Base-by-base conservation (phyloP, 2,113 vertebrate species). In the Mus pahari region DNA sequence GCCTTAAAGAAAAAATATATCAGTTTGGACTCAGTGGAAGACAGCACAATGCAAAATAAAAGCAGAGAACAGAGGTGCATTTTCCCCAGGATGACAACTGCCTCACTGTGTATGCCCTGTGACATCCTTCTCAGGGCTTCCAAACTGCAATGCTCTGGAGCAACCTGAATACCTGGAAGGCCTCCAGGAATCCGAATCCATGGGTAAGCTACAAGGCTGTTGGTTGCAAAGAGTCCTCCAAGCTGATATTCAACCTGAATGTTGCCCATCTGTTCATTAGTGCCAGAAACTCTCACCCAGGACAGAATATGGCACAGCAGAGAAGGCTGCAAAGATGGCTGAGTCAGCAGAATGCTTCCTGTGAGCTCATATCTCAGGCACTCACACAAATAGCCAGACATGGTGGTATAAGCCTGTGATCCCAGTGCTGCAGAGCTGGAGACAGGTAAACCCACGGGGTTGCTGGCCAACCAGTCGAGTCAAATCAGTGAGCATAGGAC, bases 91-190 rank as follows among this genome's bases (percentile, higher is more conserved):
- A 16, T 33, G 53, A 16, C 39, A 73, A 55, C n/a, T 7, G 1
- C 74, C 62, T 20, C 31, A n/a, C n/a, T 7, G 0, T 1, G 17
- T 3, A 0, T 1, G 17, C 14, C 19, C 33, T 6, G 24, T 4
- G 55, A 53, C 0, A 2, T 5, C 2, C 17, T 11, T 71, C 55
- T 36, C 20, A 16, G 42, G 26, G 74, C 5, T 48, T 68, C 22
- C 2, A 7, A 36, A 13, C 26, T 14, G 28, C 20, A 90, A 36
- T 26, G 20, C 39, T 48, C 39, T 48, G 20, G 58, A 11, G 58
- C 11, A 0, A 6, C 33, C 33, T 22, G 11, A 5, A 28, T 1
- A 20, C 71, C 0, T 0, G 4, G 31, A 8, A 6, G 77, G 1
- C 19, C 50, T 50, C 22, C 7, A 7, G 2, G 48, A 39, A 13